These are phyloP conservation scores for Sinonovacula constricta DNA, from an alignment of 1,140 invertebrate genomes.

Conservation along the genomic window DNA sequence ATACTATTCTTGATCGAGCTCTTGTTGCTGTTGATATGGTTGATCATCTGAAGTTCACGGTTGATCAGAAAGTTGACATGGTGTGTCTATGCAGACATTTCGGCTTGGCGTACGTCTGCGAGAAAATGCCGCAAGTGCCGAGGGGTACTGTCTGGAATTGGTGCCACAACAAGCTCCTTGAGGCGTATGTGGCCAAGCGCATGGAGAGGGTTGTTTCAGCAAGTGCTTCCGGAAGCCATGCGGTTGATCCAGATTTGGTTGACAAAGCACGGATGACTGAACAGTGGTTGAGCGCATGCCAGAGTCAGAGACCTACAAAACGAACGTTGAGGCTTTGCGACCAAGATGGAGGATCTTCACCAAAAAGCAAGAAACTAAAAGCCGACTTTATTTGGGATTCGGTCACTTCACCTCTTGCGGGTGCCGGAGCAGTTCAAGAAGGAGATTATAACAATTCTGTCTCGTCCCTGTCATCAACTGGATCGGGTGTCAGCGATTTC, in stretches of 20 bases:
- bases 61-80: constrained; percentile 33
- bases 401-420: too few species aligned
- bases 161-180: constrained; percentile 35
- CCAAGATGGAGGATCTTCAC: too few species aligned
- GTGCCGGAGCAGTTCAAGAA: too few species aligned
- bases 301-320: background rate
- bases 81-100: constrained; percentile 44
- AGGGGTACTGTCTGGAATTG: constrained; percentile 45
- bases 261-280: constrained; percentile 37
- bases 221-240: too few species aligned
- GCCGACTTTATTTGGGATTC: too few species aligned
- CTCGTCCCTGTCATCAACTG: too few species aligned
- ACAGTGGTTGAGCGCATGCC: constrained; percentile 31
- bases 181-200: constrained; percentile 5
- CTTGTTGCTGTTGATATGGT: constrained; percentile 7
- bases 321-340: too few species aligned
- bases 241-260: background rate
- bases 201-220: too few species aligned
- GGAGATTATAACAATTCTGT: too few species aligned
- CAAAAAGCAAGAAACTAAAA: too few species aligned
- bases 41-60: constrained; percentile 21
- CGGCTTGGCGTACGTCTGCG: constrained; percentile 43
- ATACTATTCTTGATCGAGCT: constrained; percentile 29
- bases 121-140: constrained; percentile 41
- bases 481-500: too few species aligned